These are phyloP conservation scores for Iphiclides podalirius DNA, from an alignment of 2,888 invertebrate genomes.

Conservation along the genomic window DNA sequence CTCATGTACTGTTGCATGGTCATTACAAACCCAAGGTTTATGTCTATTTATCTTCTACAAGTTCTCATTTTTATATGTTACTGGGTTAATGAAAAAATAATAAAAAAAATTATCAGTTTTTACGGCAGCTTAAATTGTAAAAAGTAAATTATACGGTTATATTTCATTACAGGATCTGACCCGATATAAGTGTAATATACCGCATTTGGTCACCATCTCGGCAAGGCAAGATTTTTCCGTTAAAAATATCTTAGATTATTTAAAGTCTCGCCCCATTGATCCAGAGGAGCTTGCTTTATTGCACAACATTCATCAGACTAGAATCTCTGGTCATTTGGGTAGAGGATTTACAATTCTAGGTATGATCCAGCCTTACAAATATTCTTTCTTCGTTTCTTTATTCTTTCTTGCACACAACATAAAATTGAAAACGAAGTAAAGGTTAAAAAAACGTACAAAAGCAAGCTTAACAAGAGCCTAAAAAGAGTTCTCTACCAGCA, in stretches of 20 bases:
- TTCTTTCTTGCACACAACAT: no score
- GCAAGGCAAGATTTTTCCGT: constrained; percentile 77
- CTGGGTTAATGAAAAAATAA: no score
- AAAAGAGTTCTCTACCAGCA: no score
- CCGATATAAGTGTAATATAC: constrained; percentile 49
- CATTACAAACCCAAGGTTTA: constrained; percentile 47
- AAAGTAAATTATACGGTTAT: background rate
- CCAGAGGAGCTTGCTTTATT: constrained; percentile 71
- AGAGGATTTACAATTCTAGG: constrained; percentile 81
- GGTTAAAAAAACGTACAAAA: no score
- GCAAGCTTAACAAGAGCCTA: no score
- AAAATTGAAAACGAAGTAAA: no score
- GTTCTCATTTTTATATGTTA: no score
- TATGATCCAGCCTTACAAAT: no score
- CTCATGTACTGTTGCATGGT: constrained; percentile 49
- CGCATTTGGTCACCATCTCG: constrained; percentile 73
- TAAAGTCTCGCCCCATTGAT: constrained; percentile 54
- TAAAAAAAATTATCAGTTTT: no score
- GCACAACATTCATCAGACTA: constrained; percentile 64
- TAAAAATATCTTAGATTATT: constrained; percentile 47
- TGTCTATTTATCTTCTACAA: no score
- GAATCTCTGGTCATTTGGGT: constrained; percentile 81
- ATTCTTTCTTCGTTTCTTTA: no score
- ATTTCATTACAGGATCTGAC: constrained; percentile 37
- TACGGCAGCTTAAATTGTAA: no score